A percentile compares a stretch with the other conserved stretches of the same genome.
phyloP scores from a whole-genome alignment of 2,888 invertebrate species.

The Heteropelma amictum region DNA sequence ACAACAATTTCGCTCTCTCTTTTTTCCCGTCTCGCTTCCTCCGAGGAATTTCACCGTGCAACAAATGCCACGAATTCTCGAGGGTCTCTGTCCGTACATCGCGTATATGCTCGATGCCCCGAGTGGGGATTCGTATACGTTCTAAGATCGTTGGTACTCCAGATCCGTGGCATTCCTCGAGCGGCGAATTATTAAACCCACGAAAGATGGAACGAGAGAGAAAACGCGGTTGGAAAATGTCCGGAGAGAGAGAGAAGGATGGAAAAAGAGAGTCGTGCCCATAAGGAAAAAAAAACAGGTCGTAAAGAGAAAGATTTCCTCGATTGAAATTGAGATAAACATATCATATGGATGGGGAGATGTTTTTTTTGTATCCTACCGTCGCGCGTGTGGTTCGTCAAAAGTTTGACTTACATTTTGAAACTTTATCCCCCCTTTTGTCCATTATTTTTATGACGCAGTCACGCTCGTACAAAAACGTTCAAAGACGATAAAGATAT shows the following conservation, averaged over 20 bases:
- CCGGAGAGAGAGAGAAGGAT: not conserved
- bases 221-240: not conserved
- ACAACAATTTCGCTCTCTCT: not conserved
- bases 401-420: too few relatives aligned
- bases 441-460: too few relatives aligned
- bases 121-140: constrained; percentile 19
- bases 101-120: constrained; percentile 7
- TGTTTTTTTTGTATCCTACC: not conserved
- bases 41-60: constrained; percentile 27
- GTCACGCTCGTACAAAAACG: too few relatives aligned
- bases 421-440: too few relatives aligned
- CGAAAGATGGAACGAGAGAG: not conserved
- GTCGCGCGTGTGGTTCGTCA: too few relatives aligned
- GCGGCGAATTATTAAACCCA: constrained; percentile 28
- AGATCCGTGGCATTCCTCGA: constrained; percentile 40
- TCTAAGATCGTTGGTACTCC: constrained; percentile 35
- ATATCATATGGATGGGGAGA: not conserved
- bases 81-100: constrained; percentile 10
- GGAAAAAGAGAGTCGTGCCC: not conserved
- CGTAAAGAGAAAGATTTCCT: constrained; percentile 9
- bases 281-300: not conserved
- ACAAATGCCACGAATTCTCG: constrained; percentile 29
- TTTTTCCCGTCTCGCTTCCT: not conserved
- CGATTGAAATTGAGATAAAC: not conserved
- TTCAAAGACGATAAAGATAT: too few relatives aligned